Conservation (phyloP, 2,888 invertebrate species). For the Drosophila peninsularis region DNA sequence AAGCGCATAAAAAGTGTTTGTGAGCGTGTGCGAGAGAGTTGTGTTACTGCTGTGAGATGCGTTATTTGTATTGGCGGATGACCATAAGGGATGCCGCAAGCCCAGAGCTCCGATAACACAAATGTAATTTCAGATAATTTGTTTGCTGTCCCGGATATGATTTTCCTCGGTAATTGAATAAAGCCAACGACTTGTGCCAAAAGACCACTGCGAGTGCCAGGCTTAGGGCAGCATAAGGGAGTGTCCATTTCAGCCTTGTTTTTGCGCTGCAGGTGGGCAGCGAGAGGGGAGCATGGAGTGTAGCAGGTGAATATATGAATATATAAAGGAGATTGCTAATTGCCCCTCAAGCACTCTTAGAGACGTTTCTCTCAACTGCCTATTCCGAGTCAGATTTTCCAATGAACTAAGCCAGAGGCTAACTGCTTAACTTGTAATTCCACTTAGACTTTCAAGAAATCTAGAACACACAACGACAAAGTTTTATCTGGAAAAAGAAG, state of each 20-base stretch:
- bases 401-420: too few relatives aligned
- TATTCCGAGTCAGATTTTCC: too few relatives aligned
- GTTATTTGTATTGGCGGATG: constrained; percentile 55
- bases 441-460: too few relatives aligned
- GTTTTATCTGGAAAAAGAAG: too few relatives aligned
- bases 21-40: constrained; percentile 27
- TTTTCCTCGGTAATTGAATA: constrained; percentile 51
- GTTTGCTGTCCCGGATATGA: constrained; percentile 59
- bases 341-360: neutral
- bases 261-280: neutral
- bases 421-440: too few relatives aligned
- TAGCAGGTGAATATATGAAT: neutral
- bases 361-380: too few relatives aligned
- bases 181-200: constrained; percentile 29
- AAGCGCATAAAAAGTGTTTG: constrained; percentile 66
- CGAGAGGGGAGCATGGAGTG: too few relatives aligned
- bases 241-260: neutral
- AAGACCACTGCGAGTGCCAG: constrained; percentile 16
- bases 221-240: neutral
- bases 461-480: too few relatives aligned
- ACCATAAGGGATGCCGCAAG: constrained; percentile 49
- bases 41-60: constrained; percentile 48
- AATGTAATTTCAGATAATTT: constrained; percentile 69
- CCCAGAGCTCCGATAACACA: constrained; percentile 44
- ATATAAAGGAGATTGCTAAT: neutral